A percentile compares a stretch with the other conserved stretches of the same genome.
Conservation (phyloP, 2,888 invertebrate genomes). For the Drosophila pseudotakahashii region DNA sequence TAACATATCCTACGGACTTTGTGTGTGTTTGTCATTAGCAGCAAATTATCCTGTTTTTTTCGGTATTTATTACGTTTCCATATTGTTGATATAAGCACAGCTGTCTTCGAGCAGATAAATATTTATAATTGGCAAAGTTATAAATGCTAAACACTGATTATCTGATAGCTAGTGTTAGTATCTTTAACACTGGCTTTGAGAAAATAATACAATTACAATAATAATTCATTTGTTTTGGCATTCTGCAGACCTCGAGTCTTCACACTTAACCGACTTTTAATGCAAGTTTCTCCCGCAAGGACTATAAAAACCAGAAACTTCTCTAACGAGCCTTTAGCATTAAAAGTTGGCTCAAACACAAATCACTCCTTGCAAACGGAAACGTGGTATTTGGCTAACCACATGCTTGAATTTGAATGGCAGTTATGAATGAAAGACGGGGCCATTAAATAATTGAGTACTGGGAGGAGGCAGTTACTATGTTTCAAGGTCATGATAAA, state of each 20-base stretch:
- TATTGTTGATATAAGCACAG: neutral
- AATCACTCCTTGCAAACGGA: neutral
- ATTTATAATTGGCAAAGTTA: conserved; percentile 1
- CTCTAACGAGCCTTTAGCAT: conserved; percentile 2
- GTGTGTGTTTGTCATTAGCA: neutral
- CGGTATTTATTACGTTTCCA: conserved; percentile 5
- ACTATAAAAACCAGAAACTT: conserved; percentile 11
- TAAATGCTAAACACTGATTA: neutral
- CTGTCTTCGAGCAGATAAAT: neutral
- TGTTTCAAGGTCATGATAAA: conserved; percentile 21
- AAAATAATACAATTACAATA: too few relatives aligned
- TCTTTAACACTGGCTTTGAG: too few relatives aligned
- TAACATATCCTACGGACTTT: conserved; percentile 2
- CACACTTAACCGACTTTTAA: conserved; percentile 5
- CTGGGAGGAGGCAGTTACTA: conserved; percentile 4
- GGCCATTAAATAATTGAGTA: conserved; percentile 19
- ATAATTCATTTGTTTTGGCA: neutral
- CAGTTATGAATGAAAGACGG: conserved; percentile 4
- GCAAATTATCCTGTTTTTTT: conserved; percentile 24
- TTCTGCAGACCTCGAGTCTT: neutral
- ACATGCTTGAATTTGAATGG: conserved; percentile 1
- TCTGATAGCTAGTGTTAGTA: neutral
- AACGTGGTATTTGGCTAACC: conserved; percentile 6
- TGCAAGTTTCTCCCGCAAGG: conserved; percentile 4
- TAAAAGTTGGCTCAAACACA: conserved; percentile 11